These are phyloP conservation scores for Macrosiphum euphorbiae DNA, from an alignment of 2,888 invertebrate species.

Conservation along the genomic window DNA sequence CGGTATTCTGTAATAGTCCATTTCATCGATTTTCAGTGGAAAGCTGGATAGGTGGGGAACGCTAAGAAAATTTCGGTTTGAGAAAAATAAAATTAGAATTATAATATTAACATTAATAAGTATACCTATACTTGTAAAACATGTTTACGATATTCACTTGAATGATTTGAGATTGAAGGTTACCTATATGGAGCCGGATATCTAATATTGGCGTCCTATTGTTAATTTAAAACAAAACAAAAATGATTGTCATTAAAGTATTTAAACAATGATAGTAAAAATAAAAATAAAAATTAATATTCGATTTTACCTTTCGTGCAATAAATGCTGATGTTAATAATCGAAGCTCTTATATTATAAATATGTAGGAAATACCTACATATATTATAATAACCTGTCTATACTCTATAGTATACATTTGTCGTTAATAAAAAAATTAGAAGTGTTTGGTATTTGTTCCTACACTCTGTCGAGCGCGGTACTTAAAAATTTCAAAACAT, in stretches of 20 bases:
- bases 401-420: not conserved
- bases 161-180: not conserved
- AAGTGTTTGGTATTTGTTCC: not conserved
- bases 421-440: not conserved
- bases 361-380: not conserved
- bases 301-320: no score
- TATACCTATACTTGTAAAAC: not conserved
- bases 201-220: not conserved
- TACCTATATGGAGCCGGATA: not conserved
- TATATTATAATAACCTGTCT: not conserved
- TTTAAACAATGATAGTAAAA: not conserved
- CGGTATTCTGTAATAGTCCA: not conserved
- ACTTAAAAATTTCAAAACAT: slow-evolving; percentile 1
- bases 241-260: not conserved
- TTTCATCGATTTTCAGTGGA: not conserved
- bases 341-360: not conserved
- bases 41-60: not conserved
- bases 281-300: not conserved
- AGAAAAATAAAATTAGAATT: not conserved
- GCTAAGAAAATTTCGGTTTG: not conserved
- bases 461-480: not conserved
- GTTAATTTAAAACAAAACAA: not conserved
- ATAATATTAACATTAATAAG: not conserved
- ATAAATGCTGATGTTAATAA: no score
- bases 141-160: not conserved